Evolutionary conservation across 2,113 vertebrate genomes (phyloP), one percentile per base, ranked within the genome.

Genomic region (Urocynchramus pylzowi): DNA sequence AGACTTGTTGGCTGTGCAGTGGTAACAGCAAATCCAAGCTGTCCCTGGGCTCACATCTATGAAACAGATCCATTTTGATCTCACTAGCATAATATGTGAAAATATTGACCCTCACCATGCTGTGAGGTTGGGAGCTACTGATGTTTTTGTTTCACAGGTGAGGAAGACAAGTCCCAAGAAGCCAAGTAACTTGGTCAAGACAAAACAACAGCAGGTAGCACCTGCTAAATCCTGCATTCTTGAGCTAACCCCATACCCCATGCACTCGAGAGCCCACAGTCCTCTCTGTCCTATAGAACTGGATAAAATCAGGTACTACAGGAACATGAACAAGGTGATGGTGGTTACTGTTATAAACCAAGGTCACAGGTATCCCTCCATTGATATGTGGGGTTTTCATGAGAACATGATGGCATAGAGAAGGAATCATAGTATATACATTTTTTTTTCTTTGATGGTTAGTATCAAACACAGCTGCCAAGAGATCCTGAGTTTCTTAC

Each of bases 261-360:
- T 0, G 0, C 26, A 41, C 11, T 28, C 31, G 35, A 47, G 18
- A 75, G 18, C 8, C 5, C 4, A 6, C 47, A 12, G 8, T 60
- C 16, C 47, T 61, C 42, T 77, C 30, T 31, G 7, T 50, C 42
- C 31, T 52, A 6, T 13, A 68, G 47, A 87, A 28, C 16, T 35
- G 20, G 21, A 68, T 47, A 63, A 91, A 96, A 70, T 35, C 42
- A 78, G 28, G 11, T n/a, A n/a, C 20, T 44, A 31, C 8, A 70
- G 47, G 35, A 91, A 26, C 20, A 42, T 5, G 44, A 56, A 45
- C 7, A 39, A 60, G 27, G 28, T 42, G 22, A 57, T 53, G 16
- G 23, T 13, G 23, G n/a, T 42, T 63, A 33, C 16, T 67, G 8
- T 44, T 35, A 49, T 16, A 75, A 70, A 68, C 18, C n/a, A 37